Base-by-base conservation (phyloP, 2,113 vertebrate species). In the Plectropomus leopardus region DNA sequence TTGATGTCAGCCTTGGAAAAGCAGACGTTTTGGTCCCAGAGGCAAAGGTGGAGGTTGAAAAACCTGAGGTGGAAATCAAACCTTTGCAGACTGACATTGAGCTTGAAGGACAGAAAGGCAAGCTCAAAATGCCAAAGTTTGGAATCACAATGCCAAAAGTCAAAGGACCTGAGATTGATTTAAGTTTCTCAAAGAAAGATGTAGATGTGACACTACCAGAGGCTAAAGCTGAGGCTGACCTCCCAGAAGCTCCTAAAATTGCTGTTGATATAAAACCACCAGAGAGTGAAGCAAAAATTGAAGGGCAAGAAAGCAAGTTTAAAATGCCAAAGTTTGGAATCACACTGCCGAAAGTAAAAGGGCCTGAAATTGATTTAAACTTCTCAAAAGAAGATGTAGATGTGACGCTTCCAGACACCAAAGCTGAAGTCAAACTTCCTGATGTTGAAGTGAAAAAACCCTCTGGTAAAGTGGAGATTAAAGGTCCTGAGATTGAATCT, bases 51-150 rank as follows among this genome's bases (percentile, higher is more conserved):
- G 76, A 92, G 28, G 48, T 87, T 17, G 72, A 87, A 70, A 63
- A 68, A 60, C 19, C 71, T 64, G 54, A 87, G 19, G 3, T 88
- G 3, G 57, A 86, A 47, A 64, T 50, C 0, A 32, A 66, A 50
- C 44, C 63, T 48, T 48, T 66, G 44, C 44, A 66, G 15, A 63
- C 23, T 17, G 32, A 13, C 5, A n/a, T 13, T 36, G 40, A 63
- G 26, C 15, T 66, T 45, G 77, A 74, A 3, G 67, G 16, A 0
- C 19, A 76, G 45, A 36, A 48, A 19, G 13, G 26, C 54, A 85
- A 79, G 66, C 84, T 87, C 8, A 84, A 87, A 74, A 14, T 87
- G 55, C 61, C 88, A 70, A 82, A 24, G 4, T 15, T 92, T 36
- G 87, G 78, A 13, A n/a, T 86, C 0, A 36, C 77, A 4, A 28